Evolutionary conservation across 35 echinoderm and acorn worm species (phyloP), one percentile per base, ranked within the genome.

Genomic region (Ophioderma brevispina): DNA sequence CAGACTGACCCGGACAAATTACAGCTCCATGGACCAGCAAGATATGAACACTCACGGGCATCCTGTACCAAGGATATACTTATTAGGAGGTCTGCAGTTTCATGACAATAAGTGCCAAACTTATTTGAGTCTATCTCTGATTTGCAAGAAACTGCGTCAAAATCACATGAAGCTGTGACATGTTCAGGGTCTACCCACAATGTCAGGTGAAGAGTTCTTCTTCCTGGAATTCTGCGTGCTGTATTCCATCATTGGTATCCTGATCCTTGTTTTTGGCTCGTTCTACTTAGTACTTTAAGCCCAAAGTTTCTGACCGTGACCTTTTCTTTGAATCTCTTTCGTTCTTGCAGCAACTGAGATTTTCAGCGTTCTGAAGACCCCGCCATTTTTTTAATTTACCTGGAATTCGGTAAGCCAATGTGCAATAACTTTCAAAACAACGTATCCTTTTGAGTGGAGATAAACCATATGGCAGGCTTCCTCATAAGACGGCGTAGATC

Each of bases 41-140:
- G 52, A 91, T 38, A 37, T 91, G 81, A 17, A 92, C 82, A 87
- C 84, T 87, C 36, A 87, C 82, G 28, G 90, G 76, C 90, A 92
- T 92, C 40, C 43, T 87, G 33, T 39, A 92, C 91, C 84, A 92
- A 33, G 91, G 91, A 38, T n/a, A 78, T 38, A 81, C 19, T 32
- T 81, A n/a, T 78, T 40, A 37, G 55, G 0, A 92, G 75, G 25
- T 92, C 76, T 79, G 90, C 90, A n/a, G n/a, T 78, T 82, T 92
- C n/a, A n/a, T n/a, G n/a, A n/a, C n/a, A n/a, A n/a, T 77, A 79
- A 23, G 21, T 32, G 30, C 77, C 90, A 92, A 64, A 19, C 86
- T 46, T 31, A 18, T 32, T 80, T 82, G 49, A 92, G 86, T 85
- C 80, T 80, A 11, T 37, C 90, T n/a, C n/a, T n/a, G n/a, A n/a